phyloP scores from a whole-genome alignment of 2,888 invertebrate genomes.

The Eristalis tenax region DNA sequence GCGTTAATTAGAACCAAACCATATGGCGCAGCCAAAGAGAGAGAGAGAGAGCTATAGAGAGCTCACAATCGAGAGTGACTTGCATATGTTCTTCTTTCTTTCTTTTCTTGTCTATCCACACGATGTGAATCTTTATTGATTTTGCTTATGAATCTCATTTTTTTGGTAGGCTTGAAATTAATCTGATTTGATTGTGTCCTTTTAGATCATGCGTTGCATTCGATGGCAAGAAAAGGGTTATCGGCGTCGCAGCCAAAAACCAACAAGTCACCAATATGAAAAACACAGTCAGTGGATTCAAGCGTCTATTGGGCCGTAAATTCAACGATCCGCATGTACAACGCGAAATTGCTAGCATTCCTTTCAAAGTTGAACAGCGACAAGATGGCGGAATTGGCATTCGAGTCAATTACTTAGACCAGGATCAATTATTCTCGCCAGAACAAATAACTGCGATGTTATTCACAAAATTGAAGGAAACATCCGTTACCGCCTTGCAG shows the following conservation, averaged over 20 bases:
- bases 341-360: conserved; percentile 89
- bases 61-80: no score
- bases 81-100: not conserved
- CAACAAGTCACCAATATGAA: conserved; percentile 98
- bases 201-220: conserved; percentile 97
- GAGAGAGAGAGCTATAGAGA: no score
- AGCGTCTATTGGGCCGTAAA: conserved; percentile 94
- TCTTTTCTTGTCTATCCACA: no score
- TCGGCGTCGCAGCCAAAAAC: conserved; percentile 98
- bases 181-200: not conserved
- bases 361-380: conserved; percentile 89
- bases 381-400: conserved; percentile 92
- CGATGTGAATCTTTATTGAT: not conserved
- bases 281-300: conserved; percentile 97
- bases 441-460: conserved; percentile 98
- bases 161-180: not conserved
- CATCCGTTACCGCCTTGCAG: conserved; percentile 91
- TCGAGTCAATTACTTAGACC: conserved; percentile 93
- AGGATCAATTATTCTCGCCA: conserved; percentile 92
- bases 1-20: not conserved
- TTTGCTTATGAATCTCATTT: not conserved
- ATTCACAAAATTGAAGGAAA: conserved; percentile 97
- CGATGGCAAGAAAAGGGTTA: conserved; percentile 93
- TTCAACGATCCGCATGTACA: conserved; percentile 94
- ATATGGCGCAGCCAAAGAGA: not conserved